These are phyloP conservation scores for Phymastichus coffea DNA, from an alignment of 1,140 invertebrate genomes.

Conservation along the genomic window DNA sequence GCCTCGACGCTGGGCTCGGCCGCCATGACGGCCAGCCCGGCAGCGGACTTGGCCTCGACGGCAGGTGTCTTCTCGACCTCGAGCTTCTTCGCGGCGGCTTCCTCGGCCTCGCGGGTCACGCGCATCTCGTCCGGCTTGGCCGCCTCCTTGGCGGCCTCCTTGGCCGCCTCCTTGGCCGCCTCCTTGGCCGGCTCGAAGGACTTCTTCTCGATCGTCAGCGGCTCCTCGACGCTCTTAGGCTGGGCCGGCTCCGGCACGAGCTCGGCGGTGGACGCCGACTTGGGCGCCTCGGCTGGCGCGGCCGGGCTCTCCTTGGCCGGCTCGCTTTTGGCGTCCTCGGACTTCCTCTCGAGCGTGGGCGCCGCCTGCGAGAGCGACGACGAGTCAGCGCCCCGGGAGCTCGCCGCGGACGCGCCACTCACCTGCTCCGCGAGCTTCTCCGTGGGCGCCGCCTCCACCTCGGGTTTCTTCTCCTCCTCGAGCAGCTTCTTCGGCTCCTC, in stretches of 20 bases:
- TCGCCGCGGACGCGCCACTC: conserved; percentile 25
- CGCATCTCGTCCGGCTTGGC: conserved; percentile 41
- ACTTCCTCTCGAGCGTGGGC: conserved; percentile 10
- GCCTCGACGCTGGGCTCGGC: conserved; percentile 5
- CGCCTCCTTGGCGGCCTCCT: conserved; percentile 15
- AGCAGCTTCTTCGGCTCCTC: background rate
- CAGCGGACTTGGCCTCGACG: conserved; percentile 16
- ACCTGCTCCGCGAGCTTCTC: conserved; percentile 27
- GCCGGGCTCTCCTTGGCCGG: background rate
- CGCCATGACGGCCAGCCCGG: background rate
- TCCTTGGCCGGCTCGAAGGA: conserved; percentile 5
- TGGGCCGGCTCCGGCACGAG: no score
- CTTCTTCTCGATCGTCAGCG: no score
- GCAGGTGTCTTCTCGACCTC: no score
- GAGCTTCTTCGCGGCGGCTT: conserved; percentile 35
- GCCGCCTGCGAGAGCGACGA: no score
- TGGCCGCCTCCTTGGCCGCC: conserved; percentile 2
- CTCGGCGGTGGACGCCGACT: no score
- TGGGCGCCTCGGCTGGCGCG: background rate
- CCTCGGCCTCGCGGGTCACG: conserved; percentile 47
- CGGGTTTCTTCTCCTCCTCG: conserved; percentile 4
- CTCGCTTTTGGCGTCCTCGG: conserved; percentile 17
- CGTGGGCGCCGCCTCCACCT: conserved; percentile 7
- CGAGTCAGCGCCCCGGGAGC: no score
- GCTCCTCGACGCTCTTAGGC: conserved; percentile 6